Evolutionary conservation across 2,888 invertebrate species (phyloP).

Genomic region (Halocaridina rubra): DNA sequence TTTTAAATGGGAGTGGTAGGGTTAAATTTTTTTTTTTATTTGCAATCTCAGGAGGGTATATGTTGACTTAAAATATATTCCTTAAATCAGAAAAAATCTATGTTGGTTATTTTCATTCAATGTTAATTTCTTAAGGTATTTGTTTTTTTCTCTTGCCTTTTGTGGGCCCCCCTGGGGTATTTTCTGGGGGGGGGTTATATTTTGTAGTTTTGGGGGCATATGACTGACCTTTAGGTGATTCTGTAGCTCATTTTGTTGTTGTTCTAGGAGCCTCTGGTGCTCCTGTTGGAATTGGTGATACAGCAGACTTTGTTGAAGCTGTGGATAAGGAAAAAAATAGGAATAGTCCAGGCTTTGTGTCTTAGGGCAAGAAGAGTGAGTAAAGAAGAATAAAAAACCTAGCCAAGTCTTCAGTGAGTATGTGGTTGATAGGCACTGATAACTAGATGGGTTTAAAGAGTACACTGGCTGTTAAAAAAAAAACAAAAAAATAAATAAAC

Average conservation of each 20-base stretch:
- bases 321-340: conserved; percentile 23
- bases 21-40: no score
- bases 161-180: no score
- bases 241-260: conserved; percentile 49
- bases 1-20: no score
- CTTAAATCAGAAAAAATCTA: no score
- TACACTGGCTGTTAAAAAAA: neutral
- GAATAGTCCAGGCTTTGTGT: neutral
- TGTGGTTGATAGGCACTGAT: neutral
- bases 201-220: neutral
- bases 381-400: neutral
- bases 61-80: no score
- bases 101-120: no score
- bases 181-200: neutral
- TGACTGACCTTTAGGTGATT: conserved; percentile 50
- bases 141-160: no score
- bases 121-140: no score
- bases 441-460: neutral
- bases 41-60: no score
- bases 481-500: neutral
- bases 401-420: neutral
- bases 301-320: conserved; percentile 52
- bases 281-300: conserved; percentile 55
- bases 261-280: conserved; percentile 48
- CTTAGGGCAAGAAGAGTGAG: neutral